Evolutionary conservation across 2,888 invertebrate species (phyloP).

Genomic region (Cybosia mesomella): DNA sequence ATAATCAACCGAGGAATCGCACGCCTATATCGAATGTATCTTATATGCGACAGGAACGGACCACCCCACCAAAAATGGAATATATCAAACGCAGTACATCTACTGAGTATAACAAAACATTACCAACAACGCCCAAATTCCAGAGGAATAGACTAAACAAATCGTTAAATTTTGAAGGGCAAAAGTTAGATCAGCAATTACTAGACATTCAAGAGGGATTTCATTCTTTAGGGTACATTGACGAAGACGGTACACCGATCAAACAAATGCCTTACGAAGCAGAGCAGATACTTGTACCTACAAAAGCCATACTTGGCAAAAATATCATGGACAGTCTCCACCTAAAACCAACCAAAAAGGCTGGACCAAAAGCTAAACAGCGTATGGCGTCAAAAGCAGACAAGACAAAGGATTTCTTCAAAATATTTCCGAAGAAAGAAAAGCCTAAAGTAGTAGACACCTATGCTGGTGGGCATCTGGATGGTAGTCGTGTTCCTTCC

Average conservation of each 20-base stretch:
- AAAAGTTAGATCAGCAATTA: conserved; percentile 82
- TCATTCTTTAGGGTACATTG: conserved; percentile 81
- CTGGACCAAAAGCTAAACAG: conserved; percentile 81
- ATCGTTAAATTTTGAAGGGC: conserved; percentile 82
- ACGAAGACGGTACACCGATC: conserved; percentile 67
- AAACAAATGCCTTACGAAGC: conserved; percentile 58
- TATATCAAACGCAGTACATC: conserved; percentile 74
- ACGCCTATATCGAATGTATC: conserved; percentile 82
- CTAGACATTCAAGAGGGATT: conserved; percentile 82
- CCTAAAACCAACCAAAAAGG: conserved; percentile 80
- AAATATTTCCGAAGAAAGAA: conserved; percentile 78
- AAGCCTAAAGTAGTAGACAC: conserved; percentile 68
- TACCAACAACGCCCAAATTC: conserved; percentile 77
- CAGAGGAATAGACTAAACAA: conserved; percentile 83
- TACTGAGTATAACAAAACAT: conserved; percentile 72
- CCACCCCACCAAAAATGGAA: conserved; percentile 65
- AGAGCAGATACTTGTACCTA: conserved; percentile 74
- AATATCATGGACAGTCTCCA: conserved; percentile 84
- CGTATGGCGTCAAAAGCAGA: conserved; percentile 71
- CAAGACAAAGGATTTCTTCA: conserved; percentile 74
- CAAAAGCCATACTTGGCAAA: conserved; percentile 79
- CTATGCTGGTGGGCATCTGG: conserved; percentile 74
- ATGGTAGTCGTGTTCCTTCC: conserved; percentile 79
- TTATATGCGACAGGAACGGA: conserved; percentile 77
- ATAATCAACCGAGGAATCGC: conserved; percentile 82